Base-by-base conservation (phyloP, 2,797 vertebrate species). In the Gambelia wislizenii region DNA sequence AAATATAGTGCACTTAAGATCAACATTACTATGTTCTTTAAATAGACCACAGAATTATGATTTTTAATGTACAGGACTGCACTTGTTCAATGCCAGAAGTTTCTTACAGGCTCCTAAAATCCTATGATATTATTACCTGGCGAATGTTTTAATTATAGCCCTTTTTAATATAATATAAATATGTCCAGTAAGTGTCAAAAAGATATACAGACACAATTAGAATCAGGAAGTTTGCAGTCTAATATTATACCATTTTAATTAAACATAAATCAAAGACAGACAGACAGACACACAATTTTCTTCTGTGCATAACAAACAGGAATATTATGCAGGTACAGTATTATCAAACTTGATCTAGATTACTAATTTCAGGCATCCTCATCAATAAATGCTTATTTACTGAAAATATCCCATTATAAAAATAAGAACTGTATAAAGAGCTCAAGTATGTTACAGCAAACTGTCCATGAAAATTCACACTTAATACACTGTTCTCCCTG, bases 341-440 rank as follows among this genome's bases (percentile, higher is more conserved):
- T 92, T 91, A 86, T 78, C 82, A 94, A 90, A 89, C 70, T 42
- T 85, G 87, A 54, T 52, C 0, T 22, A 2, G 47, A 76, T 89
- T 91, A 84, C 82, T 93, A 94, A 92, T 90, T 54, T 84, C 87
- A 87, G 79, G 84, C 89, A 88, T 83, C 86, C 56, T 59, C 56
- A 75, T 95, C 94, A 81, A 95, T 86, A 95, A 94, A 95, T 88
- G 95, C 86, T 95, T 91, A 91, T 94, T 94, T 95, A 89, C 83
- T 87, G 86, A 89, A 91, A 94, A 90, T 88, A 93, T 89, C 67
- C 86, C 91, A 59, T 90, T 97, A 97, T 96, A 97, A 97, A 97
- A 97, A 97, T 96, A 97, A 88, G 22, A 93, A 89, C 86, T 92
- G 87, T 96, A 95, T 90, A 94, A 95, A 96, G 94, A 96, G 95